Percentiles rank a stretch among this genome's conserved stretches.
Conservation (phyloP, 1,140 invertebrate species). For the Neotoxoptera formosana region DNA sequence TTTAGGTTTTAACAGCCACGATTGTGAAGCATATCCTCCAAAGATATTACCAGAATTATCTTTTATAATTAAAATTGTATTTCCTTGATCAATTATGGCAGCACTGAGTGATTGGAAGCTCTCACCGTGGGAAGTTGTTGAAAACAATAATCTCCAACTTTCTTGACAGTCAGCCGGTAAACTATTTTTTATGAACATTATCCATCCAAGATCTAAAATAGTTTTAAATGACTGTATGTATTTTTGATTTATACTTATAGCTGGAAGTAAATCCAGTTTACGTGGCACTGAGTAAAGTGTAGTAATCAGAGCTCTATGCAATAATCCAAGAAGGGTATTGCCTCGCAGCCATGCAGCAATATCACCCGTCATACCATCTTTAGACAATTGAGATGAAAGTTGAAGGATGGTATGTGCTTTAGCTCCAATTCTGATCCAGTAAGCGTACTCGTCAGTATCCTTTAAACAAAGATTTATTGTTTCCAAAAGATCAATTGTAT, state of each 20-base stretch:
- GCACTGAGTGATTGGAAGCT: conserved; percentile 82
- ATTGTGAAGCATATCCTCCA: conserved; percentile 82
- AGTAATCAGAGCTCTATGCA: conserved; percentile 29
- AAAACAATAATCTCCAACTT: conserved; percentile 85
- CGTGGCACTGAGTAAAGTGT: conserved; percentile 42
- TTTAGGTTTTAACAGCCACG: conserved; percentile 76
- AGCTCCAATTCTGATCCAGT: conserved; percentile 3
- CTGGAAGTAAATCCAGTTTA: conserved; percentile 26
- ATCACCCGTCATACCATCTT: not conserved
- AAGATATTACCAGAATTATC: conserved; percentile 85
- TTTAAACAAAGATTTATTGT: conserved; percentile 41
- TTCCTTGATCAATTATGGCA: conserved; percentile 76
- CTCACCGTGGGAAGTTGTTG: conserved; percentile 82
- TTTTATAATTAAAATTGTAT: conserved; percentile 79
- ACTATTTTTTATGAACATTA: conserved; percentile 79
- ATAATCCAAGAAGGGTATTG: not conserved
- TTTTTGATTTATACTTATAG: conserved; percentile 13
- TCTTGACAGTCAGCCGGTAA: conserved; percentile 75
- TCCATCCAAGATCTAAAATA: conserved; percentile 52
- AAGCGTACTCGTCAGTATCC: conserved; percentile 22
- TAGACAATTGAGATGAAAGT: not conserved
- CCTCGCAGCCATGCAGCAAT: not conserved
- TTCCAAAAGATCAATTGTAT: conserved; percentile 43
- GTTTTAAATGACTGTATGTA: conserved; percentile 46
- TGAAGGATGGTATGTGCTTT: not conserved